A percentile compares a stretch with the other conserved stretches of the same genome.
Evolutionary conservation across 2,113 vertebrate species (phyloP).

Genomic region (Phylloscopus trochilus): DNA sequence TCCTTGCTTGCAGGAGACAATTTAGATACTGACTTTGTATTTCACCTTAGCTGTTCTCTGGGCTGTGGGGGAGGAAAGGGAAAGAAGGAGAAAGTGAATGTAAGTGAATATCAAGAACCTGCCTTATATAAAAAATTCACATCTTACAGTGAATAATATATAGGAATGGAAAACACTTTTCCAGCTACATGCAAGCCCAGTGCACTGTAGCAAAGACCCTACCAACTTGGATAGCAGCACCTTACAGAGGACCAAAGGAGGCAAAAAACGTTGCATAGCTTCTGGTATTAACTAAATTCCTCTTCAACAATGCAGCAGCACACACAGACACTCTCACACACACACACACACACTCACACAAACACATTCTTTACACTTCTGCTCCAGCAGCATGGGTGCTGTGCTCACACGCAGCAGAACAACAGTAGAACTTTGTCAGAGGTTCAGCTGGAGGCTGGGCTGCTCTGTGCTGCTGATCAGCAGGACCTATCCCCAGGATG

Average conservation of each 20-base stretch:
- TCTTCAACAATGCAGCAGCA: not conserved
- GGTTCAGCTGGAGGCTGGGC: not conserved
- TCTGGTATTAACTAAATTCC: not conserved
- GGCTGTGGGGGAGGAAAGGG: not conserved
- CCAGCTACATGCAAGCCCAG: not conserved
- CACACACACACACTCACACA: not conserved
- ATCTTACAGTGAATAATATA: not conserved
- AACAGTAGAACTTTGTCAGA: not conserved
- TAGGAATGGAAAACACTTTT: not conserved
- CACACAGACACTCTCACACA: not conserved
- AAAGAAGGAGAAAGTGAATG: not conserved
- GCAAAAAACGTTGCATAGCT: not conserved
- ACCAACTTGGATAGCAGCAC: not conserved
- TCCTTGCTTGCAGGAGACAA: not conserved
- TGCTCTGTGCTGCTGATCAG: not conserved
- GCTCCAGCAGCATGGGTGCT: rapidly evolving
- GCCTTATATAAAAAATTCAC: not conserved
- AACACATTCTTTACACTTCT: rapidly evolving
- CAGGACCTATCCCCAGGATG: not conserved
- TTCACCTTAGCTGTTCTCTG: not conserved
- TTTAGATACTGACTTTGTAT: not conserved
- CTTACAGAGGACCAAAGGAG: not conserved
- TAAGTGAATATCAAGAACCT: not conserved
- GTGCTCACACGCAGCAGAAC: rapidly evolving
- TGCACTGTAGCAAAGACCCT: not conserved